A percentile compares a stretch with the other conserved stretches of the same genome.
Evolutionary conservation across 2,797 vertebrate genomes (phyloP).

Genomic region (Nyctibius grandis): DNA sequence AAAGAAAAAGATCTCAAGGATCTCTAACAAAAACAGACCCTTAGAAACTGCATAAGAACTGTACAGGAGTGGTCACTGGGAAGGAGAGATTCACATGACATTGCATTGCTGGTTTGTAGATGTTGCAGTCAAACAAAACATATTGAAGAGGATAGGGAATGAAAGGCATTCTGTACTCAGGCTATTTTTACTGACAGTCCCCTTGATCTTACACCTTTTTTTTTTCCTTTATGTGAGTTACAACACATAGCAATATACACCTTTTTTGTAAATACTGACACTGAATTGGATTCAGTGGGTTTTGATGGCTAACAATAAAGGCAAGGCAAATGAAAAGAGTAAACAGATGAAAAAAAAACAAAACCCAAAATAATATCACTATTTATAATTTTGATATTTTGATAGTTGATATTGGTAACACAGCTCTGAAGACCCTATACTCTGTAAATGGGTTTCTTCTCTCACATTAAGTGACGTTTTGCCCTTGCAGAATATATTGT

Average conservation of each 20-base stretch:
- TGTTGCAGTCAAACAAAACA: not conserved
- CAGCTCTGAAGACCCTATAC: not conserved
- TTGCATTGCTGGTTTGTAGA: not conserved
- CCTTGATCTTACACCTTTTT: not conserved
- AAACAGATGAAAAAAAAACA: not conserved
- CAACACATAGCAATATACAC: not conserved
- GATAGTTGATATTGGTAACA: not conserved
- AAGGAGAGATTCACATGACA: not conserved
- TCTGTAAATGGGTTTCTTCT: not conserved
- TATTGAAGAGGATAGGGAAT: not conserved
- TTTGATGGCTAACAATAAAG: not conserved
- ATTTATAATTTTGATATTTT: not conserved
- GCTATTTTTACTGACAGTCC: not conserved
- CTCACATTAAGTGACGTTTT: not conserved
- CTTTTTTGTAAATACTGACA: not conserved
- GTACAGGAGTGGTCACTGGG: not conserved
- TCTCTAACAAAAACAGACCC: not conserved
- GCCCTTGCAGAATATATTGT: not conserved
- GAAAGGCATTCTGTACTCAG: not conserved
- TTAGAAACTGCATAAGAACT: not conserved
- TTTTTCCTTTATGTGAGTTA: not conserved
- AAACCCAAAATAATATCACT: fast-evolving
- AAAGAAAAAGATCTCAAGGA: not conserved
- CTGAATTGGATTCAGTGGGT: not conserved
- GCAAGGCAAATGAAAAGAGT: not conserved